Conservation (phyloP, 2,797 vertebrate species). For the Cynodonichthys magdalenae region DNA sequence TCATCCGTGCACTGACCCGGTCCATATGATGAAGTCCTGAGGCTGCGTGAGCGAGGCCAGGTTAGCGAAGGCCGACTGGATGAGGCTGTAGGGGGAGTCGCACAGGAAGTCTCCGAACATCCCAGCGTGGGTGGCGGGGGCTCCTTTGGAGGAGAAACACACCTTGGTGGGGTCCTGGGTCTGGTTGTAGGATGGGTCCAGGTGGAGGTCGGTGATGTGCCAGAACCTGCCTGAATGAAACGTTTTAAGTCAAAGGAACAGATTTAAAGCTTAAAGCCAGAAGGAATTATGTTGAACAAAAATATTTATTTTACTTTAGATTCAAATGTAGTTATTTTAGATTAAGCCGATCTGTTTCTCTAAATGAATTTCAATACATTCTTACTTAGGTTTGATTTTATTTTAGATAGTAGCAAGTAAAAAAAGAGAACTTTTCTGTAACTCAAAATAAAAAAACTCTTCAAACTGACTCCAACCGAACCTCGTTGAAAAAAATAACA, state of each 20-base stretch:
- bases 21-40: conserved; percentile 95
- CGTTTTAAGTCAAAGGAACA: too few species aligned
- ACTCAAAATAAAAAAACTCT: neutral
- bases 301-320: too few species aligned
- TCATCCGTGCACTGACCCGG: conserved; percentile 72
- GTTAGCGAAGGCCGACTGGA: conserved; percentile 89
- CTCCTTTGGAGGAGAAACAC: conserved; percentile 92
- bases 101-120: conserved; percentile 91
- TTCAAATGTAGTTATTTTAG: too few species aligned
- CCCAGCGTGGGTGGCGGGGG: conserved; percentile 85
- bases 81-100: conserved; percentile 93
- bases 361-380: too few species aligned
- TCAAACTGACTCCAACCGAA: neutral
- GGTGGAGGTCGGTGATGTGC: conserved; percentile 96
- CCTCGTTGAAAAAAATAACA: conserved; percentile 7
- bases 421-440: neutral
- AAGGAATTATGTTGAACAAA: too few species aligned
- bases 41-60: conserved; percentile 83
- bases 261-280: too few species aligned
- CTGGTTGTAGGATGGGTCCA: conserved; percentile 92
- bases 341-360: too few species aligned
- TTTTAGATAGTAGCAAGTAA: too few species aligned
- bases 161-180: conserved; percentile 88
- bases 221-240: conserved; percentile 88
- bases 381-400: too few species aligned